Base-by-base conservation (phyloP, 2,113 vertebrate genomes). In the Grantiella picta region DNA sequence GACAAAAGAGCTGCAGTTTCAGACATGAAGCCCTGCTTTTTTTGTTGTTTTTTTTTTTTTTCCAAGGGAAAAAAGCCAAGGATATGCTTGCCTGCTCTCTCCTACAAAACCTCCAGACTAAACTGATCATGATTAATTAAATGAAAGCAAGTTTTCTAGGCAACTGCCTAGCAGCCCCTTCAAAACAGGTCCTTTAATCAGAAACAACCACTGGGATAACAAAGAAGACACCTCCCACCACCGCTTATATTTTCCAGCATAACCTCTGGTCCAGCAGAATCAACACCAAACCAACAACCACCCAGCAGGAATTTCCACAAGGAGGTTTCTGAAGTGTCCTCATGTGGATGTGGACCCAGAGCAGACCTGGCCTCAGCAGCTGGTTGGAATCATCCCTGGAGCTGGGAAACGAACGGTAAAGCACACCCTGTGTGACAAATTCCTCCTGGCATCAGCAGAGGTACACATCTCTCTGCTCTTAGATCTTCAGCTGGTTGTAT, bases 1-100 rank as follows among this genome's bases (percentile, higher is more conserved):
- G 95, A 96, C 96, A 96, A 95, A 96, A 85, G 94, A 94, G 78
- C 86, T 96, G 96, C 96, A 96, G 94, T 85, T 96, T 72, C 93
- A 97, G 94, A 76, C 95, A 85, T 42, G 90, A 90, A 93, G 57
- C 53, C 42, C 40, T 71, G 66, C 9, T 49, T 57, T 84, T 72
- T 77, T 57, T 24, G 5, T 63, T 53, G 2, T 11, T 16, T 57
- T 15, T n/a, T 40, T 40, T n/a, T 52, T 40, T 53, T 65, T 59
- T 76, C 7, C 40, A 54, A 76, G 90, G 83, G 73, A 96, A 89
- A 76, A 52, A 93, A 68, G 91, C 87, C 91, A 94, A 93, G 76
- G 77, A 82, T 69, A 93, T 40, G 82, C 70, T 96, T 79, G 63
- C 83, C 71, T 90, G 92, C 87, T 84, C 88, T 92, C 70, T 71